Conservation (phyloP, 2,888 invertebrate genomes). For the Trachelus iudaicus region DNA sequence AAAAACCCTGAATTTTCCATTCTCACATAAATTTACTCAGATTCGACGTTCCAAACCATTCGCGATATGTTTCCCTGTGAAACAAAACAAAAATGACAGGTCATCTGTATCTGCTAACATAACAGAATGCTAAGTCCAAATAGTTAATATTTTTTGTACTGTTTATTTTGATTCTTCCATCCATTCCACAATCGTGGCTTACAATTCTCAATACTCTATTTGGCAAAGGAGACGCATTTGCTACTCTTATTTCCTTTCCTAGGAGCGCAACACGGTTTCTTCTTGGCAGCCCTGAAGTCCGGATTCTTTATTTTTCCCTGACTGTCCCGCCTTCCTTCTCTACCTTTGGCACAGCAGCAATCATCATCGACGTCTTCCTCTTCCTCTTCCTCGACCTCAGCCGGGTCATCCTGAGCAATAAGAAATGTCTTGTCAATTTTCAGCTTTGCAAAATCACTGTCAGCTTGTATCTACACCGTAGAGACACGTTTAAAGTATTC, state of each 20-base stretch:
- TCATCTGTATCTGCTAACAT: not conserved
- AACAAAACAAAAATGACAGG: not conserved
- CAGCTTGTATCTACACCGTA: not conserved
- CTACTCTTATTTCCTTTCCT: not conserved
- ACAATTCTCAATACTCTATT: not conserved
- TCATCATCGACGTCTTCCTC: not conserved
- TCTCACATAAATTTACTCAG: not conserved
- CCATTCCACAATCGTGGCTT: not conserved
- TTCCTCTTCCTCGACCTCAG: not conserved
- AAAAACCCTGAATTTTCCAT: not conserved
- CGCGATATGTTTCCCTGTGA: not conserved
- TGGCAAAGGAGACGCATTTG: not conserved
- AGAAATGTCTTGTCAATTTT: not conserved
- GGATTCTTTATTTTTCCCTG: not conserved
- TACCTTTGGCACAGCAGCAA: not conserved
- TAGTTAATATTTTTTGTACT: not conserved
- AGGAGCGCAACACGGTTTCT: not conserved
- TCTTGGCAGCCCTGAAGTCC: not conserved
- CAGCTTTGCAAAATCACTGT: not conserved
- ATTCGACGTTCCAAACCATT: not conserved
- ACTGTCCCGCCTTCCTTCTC: not conserved
- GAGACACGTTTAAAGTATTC: not conserved
- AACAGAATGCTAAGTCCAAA: not conserved
- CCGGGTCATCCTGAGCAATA: not conserved
- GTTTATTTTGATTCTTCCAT: not conserved